Evolutionary conservation across 2,797 vertebrate species (phyloP).

Genomic region (Spizella passerina): DNA sequence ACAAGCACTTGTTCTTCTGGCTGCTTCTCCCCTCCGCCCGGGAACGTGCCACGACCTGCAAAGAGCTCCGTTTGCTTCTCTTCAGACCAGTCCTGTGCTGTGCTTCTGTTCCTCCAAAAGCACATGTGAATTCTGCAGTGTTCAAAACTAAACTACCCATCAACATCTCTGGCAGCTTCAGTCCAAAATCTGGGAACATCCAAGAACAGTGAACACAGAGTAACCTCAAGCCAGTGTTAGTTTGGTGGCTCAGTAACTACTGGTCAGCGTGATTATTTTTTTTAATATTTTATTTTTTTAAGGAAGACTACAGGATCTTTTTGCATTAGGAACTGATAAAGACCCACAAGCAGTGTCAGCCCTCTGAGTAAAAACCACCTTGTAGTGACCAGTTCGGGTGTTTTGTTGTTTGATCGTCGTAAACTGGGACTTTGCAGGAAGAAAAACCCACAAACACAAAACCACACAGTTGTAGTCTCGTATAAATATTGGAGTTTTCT

Average conservation of each 20-base stretch:
- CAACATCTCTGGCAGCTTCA: constrained; percentile 62
- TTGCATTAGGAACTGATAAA: constrained; percentile 65
- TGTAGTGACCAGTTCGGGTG: constrained; percentile 20
- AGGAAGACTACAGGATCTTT: constrained; percentile 65
- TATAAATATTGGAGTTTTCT: constrained; percentile 49
- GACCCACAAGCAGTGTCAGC: constrained; percentile 18
- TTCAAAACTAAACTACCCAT: constrained; percentile 38
- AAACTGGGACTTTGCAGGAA: constrained; percentile 45
- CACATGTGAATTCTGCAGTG: constrained; percentile 57
- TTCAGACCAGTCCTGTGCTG: constrained; percentile 59
- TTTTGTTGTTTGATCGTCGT: not conserved
- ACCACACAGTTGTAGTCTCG: constrained; percentile 22
- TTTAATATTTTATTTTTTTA: constrained; percentile 62
- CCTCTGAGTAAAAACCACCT: constrained; percentile 39
- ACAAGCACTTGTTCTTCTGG: constrained; percentile 66
- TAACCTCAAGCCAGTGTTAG: constrained; percentile 65
- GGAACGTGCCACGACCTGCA: constrained; percentile 58
- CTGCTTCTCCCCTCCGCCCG: constrained; percentile 50
- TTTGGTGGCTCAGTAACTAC: constrained; percentile 45
- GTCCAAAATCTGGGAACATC: constrained; percentile 60
- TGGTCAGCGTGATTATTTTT: constrained; percentile 52
- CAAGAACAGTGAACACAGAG: constrained; percentile 35
- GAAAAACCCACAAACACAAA: not conserved
- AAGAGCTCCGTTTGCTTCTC: constrained; percentile 22
- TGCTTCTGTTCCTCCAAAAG: constrained; percentile 55